These are phyloP conservation scores for Ascidia mentula DNA, from an alignment of 23 tunicate species.

Conservation along the genomic window DNA sequence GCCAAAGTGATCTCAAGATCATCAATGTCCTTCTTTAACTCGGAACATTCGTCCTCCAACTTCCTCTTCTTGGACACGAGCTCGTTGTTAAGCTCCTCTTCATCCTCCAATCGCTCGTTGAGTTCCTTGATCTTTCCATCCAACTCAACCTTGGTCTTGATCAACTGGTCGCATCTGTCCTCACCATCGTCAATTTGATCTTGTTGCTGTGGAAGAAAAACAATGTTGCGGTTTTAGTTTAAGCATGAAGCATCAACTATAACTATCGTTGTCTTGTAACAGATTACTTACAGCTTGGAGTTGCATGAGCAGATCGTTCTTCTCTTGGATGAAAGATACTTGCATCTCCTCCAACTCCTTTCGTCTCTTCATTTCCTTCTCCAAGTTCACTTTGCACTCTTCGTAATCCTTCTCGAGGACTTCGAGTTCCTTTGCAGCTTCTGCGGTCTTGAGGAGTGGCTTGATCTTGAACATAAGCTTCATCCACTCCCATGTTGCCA, in stretches of 20 bases:
- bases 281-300: constrained; percentile 74
- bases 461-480: constrained; percentile 94
- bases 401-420: constrained; percentile 73
- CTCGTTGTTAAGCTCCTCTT: constrained; percentile 82
- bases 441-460: constrained; percentile 93
- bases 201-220: constrained; percentile 59
- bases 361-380: constrained; percentile 81
- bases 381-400: constrained; percentile 81
- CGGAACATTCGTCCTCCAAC: constrained; percentile 91
- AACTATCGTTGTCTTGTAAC: background rate
- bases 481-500: constrained; percentile 97
- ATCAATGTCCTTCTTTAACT: constrained; percentile 90
- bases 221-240: background rate
- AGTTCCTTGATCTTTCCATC: constrained; percentile 97
- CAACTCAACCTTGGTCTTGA: constrained; percentile 85
- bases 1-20: constrained; percentile 84
- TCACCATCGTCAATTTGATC: constrained; percentile 94
- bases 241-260: background rate
- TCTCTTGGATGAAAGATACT: constrained; percentile 92
- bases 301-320: constrained; percentile 94
- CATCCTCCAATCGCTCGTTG: constrained; percentile 92
- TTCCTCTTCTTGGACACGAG: constrained; percentile 81
- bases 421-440: constrained; percentile 94
- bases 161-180: constrained; percentile 91
- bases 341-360: constrained; percentile 95